Conservation (phyloP, 2,888 invertebrate species). For the Napeogenes inachia region DNA sequence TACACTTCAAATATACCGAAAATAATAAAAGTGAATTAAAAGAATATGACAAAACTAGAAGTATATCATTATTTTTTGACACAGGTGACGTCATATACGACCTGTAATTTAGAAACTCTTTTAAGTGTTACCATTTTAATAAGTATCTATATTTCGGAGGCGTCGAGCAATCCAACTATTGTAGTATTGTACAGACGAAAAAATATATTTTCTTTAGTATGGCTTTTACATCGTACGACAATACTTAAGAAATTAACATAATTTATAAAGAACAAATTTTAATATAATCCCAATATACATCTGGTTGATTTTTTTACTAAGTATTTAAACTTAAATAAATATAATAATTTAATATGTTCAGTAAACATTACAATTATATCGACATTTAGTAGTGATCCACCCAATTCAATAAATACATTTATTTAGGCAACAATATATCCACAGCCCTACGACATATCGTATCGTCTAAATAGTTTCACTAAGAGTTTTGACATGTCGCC, state of each 20-base stretch:
- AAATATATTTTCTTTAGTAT: background rate
- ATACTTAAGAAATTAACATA: no score
- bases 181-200: background rate
- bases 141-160: background rate
- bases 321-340: no score
- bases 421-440: background rate
- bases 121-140: conserved; percentile 5
- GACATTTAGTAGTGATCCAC: no score
- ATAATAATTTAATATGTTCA: no score
- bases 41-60: background rate
- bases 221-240: no score
- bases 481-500: background rate
- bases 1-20: background rate
- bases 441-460: background rate
- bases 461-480: background rate
- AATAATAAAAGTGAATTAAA: background rate
- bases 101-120: conserved; percentile 3
- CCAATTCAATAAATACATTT: no score
- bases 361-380: no score
- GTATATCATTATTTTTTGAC: background rate
- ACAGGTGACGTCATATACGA: conserved; percentile 5
- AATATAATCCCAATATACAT: no score
- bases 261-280: no score
- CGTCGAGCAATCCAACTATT: background rate
- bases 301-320: no score